Evolutionary conservation across 2,888 invertebrate genomes (phyloP).

Genomic region (Drosophila tanythrix): DNA sequence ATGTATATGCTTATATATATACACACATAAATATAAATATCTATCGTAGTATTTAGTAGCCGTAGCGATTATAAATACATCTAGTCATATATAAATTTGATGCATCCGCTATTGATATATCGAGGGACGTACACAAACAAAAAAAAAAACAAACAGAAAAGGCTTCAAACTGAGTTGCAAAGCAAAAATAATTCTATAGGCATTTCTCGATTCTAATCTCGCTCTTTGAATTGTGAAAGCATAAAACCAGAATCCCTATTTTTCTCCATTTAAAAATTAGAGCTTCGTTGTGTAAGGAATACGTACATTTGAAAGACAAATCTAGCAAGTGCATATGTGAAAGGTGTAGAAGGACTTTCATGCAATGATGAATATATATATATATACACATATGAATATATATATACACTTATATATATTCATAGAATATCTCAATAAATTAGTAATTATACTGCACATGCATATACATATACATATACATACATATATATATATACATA

Average conservation of each 20-base stretch:
- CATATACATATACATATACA: conserved; percentile 42
- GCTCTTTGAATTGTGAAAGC: conserved; percentile 24
- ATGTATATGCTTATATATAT: conserved; percentile 48
- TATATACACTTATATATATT: conserved; percentile 46
- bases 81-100: conserved; percentile 71
- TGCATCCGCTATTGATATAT: conserved; percentile 58
- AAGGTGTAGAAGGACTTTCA: conserved; percentile 19
- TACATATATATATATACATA: conserved; percentile 37
- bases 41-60: conserved; percentile 46
- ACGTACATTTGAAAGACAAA: conserved; percentile 48
- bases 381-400: conserved; percentile 28
- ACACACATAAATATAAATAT: conserved; percentile 40
- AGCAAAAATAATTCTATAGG: conserved; percentile 68
- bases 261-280: conserved; percentile 25
- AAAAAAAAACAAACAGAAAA: conserved; percentile 6
- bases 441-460: conserved; percentile 62
- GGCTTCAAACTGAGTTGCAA: conserved; percentile 71
- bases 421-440: conserved; percentile 75
- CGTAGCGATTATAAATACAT: conserved; percentile 70
- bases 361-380: conserved; percentile 18
- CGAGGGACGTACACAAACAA: conserved; percentile 7
- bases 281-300: conserved; percentile 34
- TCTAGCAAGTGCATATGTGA: conserved; percentile 29
- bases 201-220: conserved; percentile 30
- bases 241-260: conserved; percentile 2